Evolutionary conservation across 2,797 vertebrate genomes (phyloP), one percentile per base, ranked within the genome.

Genomic region (Sebastes jordani): DNA sequence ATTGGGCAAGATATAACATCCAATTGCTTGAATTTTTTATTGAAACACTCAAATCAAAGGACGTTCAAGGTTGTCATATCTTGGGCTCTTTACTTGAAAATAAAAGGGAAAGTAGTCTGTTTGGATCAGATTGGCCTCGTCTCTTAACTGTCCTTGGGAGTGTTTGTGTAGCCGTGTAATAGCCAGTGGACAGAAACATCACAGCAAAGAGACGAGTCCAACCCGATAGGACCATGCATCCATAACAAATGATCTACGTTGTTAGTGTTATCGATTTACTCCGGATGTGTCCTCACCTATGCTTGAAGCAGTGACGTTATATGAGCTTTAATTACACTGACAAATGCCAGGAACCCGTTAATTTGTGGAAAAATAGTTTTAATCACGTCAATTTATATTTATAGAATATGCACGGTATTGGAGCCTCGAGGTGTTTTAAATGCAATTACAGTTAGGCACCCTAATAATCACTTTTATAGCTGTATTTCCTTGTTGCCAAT

Each of bases 331-430:
- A 83, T 82, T 80, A 84, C 34, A 22, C 58, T 59, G 69, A 83
- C 59, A 80, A 78, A 83, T 27, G 46, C 36, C 61, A 86, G 55
- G 62, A 88, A 77, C 30, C n/a, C 29, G 49, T n/a, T 52, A 58
- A 87, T 88, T 86, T 75, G 64, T 76, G 27, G 52, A 71, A 72
- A 72, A 76, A 76, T 64, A 5, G 30, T 82, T 83, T 87, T 80
- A 84, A 80, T 87, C 71, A 55, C 9, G 22, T 64, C 77, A 85
- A 72, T 86, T 80, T 65, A 36, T 56, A 88, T 78, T 82, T n/a
- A 66, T 60, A 66, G 36, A 72, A 79, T 70, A 71, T 78, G 25
- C 61, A 58, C 52, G 14, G 23, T 54, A 66, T 56, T 66, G 30
- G 30, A 85, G 70, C 74, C 72, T 74, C 54, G n/a, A 55, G 77